A percentile compares a stretch with the other conserved stretches of the same genome.
These are phyloP conservation scores for Drosophila varians DNA, from an alignment of 1,140 invertebrate species.

Conservation along the genomic window DNA sequence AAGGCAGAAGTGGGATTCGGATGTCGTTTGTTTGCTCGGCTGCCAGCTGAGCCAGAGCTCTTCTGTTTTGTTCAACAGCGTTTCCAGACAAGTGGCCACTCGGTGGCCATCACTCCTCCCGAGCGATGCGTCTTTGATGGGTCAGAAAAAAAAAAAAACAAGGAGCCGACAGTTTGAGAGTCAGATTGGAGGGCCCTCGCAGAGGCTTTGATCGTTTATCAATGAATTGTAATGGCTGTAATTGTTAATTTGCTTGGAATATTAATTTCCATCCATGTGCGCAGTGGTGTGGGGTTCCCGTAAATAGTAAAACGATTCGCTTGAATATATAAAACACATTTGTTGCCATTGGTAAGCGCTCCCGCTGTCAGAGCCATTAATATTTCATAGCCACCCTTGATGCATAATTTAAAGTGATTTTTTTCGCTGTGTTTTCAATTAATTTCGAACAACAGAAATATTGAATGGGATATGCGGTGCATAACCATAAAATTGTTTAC, in stretches of 20 bases:
- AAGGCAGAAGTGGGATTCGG: conserved; percentile 6
- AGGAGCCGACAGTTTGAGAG: conserved; percentile 2
- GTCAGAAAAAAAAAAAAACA: too few species aligned
- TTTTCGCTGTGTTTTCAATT: conserved; percentile 31
- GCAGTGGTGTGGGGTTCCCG: not conserved
- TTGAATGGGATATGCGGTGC: not conserved
- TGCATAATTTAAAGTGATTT: conserved; percentile 55
- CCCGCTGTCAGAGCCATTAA: conserved; percentile 45
- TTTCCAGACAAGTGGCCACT: conserved; percentile 29
- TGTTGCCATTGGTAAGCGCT: conserved; percentile 14
- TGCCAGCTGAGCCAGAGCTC: conserved; percentile 21
- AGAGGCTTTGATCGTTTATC: conserved; percentile 17
- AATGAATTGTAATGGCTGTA: conserved; percentile 5
- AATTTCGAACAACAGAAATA: conserved; percentile 56
- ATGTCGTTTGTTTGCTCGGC: conserved; percentile 35
- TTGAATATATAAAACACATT: conserved; percentile 51
- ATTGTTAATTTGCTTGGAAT: conserved; percentile 32
- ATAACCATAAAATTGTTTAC: conserved; percentile 14
- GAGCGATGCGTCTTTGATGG: conserved; percentile 14
- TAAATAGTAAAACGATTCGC: conserved; percentile 19
- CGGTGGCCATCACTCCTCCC: conserved; percentile 15
- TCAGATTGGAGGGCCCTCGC: conserved; percentile 12
- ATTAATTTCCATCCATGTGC: conserved; percentile 2
- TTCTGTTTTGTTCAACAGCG: conserved; percentile 26
- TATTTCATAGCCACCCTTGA: conserved; percentile 43